Percentiles rank a stretch among this genome's conserved stretches.
phyloP scores from a whole-genome alignment of 2,888 invertebrate species.

The Cylindroiulus punctatus region DNA sequence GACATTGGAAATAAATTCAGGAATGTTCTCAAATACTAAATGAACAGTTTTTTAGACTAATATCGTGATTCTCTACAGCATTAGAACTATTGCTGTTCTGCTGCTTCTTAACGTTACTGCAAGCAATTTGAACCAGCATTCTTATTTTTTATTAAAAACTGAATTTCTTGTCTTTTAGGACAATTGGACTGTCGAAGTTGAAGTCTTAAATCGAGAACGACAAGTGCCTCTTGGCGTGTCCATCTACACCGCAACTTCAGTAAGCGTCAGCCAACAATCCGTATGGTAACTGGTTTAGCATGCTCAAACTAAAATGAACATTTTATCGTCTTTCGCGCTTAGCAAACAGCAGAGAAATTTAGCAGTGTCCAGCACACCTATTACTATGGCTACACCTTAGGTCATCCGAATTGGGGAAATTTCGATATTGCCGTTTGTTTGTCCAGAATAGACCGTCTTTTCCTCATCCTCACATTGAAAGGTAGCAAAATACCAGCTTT shows the following conservation, averaged over 20 bases:
- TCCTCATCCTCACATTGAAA: slow-evolving; percentile 58
- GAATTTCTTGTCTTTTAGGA: slow-evolving; percentile 56
- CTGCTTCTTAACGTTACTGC: no score
- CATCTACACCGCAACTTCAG: slow-evolving; percentile 60
- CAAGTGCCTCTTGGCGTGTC: slow-evolving; percentile 61
- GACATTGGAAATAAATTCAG: no score
- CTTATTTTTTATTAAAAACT: no score
- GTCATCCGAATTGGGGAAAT: slow-evolving; percentile 61
- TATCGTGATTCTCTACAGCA: no score
- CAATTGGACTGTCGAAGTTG: slow-evolving; percentile 62
- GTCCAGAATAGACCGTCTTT: slow-evolving; percentile 60
- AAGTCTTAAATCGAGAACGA: slow-evolving; percentile 61
- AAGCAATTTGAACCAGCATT: no score
- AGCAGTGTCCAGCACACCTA: slow-evolving; percentile 61
- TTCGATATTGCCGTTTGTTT: slow-evolving; percentile 62
- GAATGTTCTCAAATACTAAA: no score
- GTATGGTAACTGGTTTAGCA: no score
- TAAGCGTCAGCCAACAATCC: slow-evolving; percentile 52
- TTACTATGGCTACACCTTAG: slow-evolving; percentile 61
- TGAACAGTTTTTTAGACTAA: no score
- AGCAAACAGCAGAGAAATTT: slow-evolving; percentile 60
- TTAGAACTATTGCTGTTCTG: no score
- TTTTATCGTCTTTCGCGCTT: not conserved
- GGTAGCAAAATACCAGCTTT: slow-evolving; percentile 56
- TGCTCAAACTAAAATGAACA: no score